phyloP scores from a whole-genome alignment of 1,140 invertebrate genomes.

The Tetragnatha versicolor region DNA sequence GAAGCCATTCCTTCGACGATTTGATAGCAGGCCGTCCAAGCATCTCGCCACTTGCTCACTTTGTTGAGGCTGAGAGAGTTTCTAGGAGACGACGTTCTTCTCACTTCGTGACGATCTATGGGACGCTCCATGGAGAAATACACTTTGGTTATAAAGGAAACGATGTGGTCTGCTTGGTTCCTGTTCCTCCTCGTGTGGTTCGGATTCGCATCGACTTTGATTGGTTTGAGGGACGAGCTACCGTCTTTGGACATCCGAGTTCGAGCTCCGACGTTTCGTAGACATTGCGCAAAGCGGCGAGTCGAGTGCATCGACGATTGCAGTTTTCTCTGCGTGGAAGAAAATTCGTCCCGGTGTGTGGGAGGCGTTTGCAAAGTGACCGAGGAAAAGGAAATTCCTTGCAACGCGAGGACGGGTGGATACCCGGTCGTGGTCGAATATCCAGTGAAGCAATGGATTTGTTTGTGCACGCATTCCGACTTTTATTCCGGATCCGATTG shows the following conservation, averaged over 20 bases:
- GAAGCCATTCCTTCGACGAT: not conserved
- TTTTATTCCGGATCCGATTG: not conserved
- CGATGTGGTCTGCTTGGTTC: not conserved
- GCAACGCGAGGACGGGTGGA: not conserved
- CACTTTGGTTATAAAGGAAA: not conserved
- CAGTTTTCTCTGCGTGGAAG: not conserved
- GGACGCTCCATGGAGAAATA: not conserved
- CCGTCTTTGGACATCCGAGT: too few species aligned
- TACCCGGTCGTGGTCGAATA: too few species aligned
- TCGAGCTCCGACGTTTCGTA: not conserved
- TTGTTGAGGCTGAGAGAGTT: not conserved
- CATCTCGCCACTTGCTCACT: not conserved
- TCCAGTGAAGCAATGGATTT: not conserved
- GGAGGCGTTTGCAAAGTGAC: too few species aligned
- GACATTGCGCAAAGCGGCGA: too few species aligned
- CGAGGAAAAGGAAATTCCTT: not conserved
- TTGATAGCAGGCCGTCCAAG: not conserved
- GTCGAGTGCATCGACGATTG: not conserved
- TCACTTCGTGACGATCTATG: not conserved
- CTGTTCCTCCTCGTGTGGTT: not conserved
- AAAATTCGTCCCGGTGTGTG: not conserved
- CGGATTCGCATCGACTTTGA: not conserved
- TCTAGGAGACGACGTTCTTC: not conserved
- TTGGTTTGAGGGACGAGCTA: not conserved
- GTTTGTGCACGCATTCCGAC: not conserved